A percentile compares a stretch with the other conserved stretches of the same genome.
These are phyloP conservation scores for Acipenser transmontanus DNA, from an alignment of 2,797 vertebrate species.

Conservation along the genomic window DNA sequence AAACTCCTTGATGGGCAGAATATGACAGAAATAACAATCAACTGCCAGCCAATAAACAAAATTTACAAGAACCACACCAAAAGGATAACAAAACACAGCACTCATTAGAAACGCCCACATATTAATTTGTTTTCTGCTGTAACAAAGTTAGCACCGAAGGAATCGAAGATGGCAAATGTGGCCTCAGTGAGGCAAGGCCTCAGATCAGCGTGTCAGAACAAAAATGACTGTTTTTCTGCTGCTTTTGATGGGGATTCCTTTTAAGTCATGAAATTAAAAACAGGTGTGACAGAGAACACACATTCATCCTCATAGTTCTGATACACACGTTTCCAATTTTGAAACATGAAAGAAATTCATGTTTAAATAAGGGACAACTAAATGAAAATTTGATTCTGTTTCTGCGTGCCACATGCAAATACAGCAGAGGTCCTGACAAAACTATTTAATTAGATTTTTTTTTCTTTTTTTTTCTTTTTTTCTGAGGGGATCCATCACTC, in stretches of 20 bases:
- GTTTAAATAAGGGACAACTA: slow-evolving; percentile 59
- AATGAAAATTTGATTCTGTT: slow-evolving; percentile 56
- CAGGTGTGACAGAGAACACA: slow-evolving; percentile 66
- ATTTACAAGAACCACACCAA: slow-evolving; percentile 52
- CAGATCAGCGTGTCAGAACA: slow-evolving; percentile 66
- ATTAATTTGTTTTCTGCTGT: slow-evolving; percentile 42
- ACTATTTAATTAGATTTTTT: not conserved
- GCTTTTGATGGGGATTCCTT: slow-evolving; percentile 90
- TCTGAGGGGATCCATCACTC: not conserved
- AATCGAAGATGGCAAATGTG: slow-evolving; percentile 45
- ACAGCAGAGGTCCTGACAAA: not conserved
- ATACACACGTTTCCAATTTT: slow-evolving; percentile 73
- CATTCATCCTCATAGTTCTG: slow-evolving; percentile 70
- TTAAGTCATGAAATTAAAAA: slow-evolving; percentile 82
- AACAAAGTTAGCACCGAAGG: slow-evolving; percentile 33
- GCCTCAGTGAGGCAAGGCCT: slow-evolving; percentile 46
- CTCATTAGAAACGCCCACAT: slow-evolving; percentile 34
- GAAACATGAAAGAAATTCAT: slow-evolving; percentile 84
- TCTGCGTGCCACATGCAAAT: slow-evolving; percentile 62
- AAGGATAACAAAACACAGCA: slow-evolving; percentile 32
- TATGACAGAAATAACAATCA: slow-evolving; percentile 24
- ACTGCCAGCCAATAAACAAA: slow-evolving; percentile 40
- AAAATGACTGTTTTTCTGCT: slow-evolving; percentile 79
- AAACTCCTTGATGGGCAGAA: slow-evolving; percentile 24
- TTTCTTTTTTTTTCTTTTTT: not conserved